phyloP scores from a whole-genome alignment of 2,797 vertebrate species.

The Borostomias antarcticus region DNA sequence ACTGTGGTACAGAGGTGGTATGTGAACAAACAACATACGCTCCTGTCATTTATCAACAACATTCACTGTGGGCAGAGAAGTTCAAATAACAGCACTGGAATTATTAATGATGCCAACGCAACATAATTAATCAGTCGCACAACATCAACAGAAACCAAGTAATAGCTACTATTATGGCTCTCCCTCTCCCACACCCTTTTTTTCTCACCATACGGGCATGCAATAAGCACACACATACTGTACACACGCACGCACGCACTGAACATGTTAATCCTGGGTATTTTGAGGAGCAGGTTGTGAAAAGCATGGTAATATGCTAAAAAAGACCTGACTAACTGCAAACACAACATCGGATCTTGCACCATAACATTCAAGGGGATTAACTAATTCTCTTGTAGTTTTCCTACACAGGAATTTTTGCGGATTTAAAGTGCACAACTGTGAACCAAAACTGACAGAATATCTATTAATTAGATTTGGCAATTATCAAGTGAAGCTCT shows the following conservation, averaged over 20 bases:
- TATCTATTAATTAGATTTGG: background rate
- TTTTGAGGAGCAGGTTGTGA: background rate
- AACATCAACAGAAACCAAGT: slow-evolving; percentile 21
- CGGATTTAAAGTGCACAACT: slow-evolving; percentile 8
- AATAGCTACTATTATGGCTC: slow-evolving; percentile 6
- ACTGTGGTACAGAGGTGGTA: slow-evolving; percentile 51
- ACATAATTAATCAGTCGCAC: slow-evolving; percentile 57
- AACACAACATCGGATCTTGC: background rate
- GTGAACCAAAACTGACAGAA: background rate
- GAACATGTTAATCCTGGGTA: background rate
- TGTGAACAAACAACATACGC: slow-evolving; percentile 68
- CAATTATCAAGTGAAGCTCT: slow-evolving; percentile 12
- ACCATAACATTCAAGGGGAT: slow-evolving; percentile 1
- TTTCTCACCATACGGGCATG: slow-evolving; percentile 4
- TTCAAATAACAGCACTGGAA: slow-evolving; percentile 61
- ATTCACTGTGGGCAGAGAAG: slow-evolving; percentile 56
- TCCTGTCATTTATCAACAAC: slow-evolving; percentile 68
- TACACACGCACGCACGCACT: background rate
- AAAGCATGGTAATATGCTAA: background rate
- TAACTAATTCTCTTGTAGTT: background rate
- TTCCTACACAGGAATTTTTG: background rate
- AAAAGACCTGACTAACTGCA: background rate
- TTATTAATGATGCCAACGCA: slow-evolving; percentile 60
- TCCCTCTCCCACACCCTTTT: background rate
- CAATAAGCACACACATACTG: background rate